Evolutionary conservation across 2,797 vertebrate species (phyloP).

Genomic region (Pelochelys cantorii): DNA sequence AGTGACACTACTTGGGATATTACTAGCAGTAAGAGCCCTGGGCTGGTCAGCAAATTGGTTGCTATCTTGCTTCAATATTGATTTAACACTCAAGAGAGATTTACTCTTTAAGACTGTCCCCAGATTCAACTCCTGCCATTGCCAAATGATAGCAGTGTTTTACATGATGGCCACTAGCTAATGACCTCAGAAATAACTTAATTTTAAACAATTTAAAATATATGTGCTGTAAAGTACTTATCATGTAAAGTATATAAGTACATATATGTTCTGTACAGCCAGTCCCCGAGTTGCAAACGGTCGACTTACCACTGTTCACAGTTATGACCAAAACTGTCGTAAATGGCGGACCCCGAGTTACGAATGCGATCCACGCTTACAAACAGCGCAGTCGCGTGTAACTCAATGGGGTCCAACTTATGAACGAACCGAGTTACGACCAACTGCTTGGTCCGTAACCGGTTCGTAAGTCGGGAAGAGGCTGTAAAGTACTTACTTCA

Average conservation of each 20-base stretch:
- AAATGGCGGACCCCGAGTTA: no score
- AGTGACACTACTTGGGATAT: constrained; percentile 40
- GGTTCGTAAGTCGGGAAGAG: no score
- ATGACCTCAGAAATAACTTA: constrained; percentile 23
- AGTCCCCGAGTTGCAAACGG: no score
- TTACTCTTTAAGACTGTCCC: constrained; percentile 34
- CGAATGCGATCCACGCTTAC: no score
- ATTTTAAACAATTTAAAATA: neutral
- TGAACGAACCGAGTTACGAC: no score
- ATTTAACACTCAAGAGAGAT: constrained; percentile 41
- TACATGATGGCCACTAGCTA: neutral
- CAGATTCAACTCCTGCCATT: neutral
- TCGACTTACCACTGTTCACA: no score
- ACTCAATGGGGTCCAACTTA: no score
- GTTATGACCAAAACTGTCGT: no score
- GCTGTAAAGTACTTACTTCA: neutral
- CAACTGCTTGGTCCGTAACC: no score
- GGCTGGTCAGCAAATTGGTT: neutral
- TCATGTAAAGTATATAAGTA: no score
- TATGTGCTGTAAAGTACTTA: neutral
- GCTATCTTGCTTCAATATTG: neutral
- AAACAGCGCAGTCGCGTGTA: no score
- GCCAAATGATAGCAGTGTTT: neutral
- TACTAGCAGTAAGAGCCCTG: constrained; percentile 40
- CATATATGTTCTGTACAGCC: no score